phyloP scores from a whole-genome alignment of 2,797 vertebrate genomes.

The Echeneis naucrates region DNA sequence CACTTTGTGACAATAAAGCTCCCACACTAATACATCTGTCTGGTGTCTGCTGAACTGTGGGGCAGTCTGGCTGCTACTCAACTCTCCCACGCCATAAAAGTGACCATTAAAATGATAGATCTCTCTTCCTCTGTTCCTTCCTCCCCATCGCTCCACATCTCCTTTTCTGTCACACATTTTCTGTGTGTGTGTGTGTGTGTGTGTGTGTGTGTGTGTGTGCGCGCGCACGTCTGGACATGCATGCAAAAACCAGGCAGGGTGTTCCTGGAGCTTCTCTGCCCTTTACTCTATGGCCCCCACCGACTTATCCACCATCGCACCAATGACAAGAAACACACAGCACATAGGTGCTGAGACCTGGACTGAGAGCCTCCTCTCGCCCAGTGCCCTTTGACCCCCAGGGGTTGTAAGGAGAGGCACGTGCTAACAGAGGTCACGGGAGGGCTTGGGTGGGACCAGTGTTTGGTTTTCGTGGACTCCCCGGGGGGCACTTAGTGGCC shows the following conservation, averaged over 20 bases:
- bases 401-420: constrained; percentile 66
- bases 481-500: constrained; percentile 46
- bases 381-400: constrained; percentile 62
- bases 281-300: constrained; percentile 13
- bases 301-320: constrained; percentile 11
- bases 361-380: constrained; percentile 62
- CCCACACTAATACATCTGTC: constrained; percentile 64
- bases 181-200: constrained; percentile 10
- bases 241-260: constrained; percentile 41
- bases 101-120: constrained; percentile 81
- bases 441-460: constrained; percentile 56
- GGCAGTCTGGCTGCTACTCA: constrained; percentile 62
- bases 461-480: constrained; percentile 58
- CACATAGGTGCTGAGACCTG: constrained; percentile 33
- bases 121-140: constrained; percentile 28
- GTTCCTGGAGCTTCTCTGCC: constrained; percentile 39
- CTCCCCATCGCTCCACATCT: constrained; percentile 18
- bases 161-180: constrained; percentile 32
- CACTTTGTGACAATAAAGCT: constrained; percentile 55
- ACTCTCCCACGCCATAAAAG: constrained; percentile 71
- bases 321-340: constrained; percentile 41
- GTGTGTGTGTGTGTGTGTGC: constrained; percentile 21
- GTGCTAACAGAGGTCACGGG: constrained; percentile 72
- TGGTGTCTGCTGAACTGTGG: constrained; percentile 43
- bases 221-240: constrained; percentile 57